phyloP scores from a whole-genome alignment of 1,140 invertebrate species.

The Aleiodes sp. region DNA sequence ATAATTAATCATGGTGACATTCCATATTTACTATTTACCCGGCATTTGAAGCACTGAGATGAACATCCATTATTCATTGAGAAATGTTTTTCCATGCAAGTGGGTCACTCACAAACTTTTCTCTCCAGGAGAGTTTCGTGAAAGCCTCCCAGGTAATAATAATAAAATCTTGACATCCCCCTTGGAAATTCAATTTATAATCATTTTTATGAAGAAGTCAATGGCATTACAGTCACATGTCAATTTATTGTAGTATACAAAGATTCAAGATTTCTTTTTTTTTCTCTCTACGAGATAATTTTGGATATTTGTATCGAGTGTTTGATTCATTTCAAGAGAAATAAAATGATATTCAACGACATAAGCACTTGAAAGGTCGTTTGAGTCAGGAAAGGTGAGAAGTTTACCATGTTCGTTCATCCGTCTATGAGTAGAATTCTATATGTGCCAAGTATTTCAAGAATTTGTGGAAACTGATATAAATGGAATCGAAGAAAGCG shows the following conservation, averaged over 20 bases:
- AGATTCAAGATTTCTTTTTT: too few relatives aligned
- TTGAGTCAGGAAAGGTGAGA: neutral
- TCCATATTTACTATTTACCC: neutral
- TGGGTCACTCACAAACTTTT: neutral
- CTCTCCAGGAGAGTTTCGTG: neutral
- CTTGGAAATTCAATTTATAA: too few relatives aligned
- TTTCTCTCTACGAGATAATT: too few relatives aligned
- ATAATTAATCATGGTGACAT: neutral
- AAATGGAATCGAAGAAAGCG: neutral
- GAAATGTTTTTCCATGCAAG: neutral
- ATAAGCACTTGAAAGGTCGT: neutral
- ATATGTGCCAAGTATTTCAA: constrained; percentile 3
- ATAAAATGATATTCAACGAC: too few relatives aligned
- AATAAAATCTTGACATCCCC: neutral
- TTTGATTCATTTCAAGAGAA: too few relatives aligned
- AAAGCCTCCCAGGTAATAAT: neutral
- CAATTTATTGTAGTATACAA: too few relatives aligned
- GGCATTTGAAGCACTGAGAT: neutral
- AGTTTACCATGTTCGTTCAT: neutral
- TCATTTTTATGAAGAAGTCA: too few relatives aligned
- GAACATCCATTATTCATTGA: constrained; percentile 8
- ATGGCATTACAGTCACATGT: too few relatives aligned
- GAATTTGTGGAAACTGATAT: neutral
- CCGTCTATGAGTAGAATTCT: neutral
- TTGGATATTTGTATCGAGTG: too few relatives aligned